Evolutionary conservation across 2,888 invertebrate species (phyloP), one percentile per base, ranked within the genome.

Genomic region (Parthenolecanium corni): DNA sequence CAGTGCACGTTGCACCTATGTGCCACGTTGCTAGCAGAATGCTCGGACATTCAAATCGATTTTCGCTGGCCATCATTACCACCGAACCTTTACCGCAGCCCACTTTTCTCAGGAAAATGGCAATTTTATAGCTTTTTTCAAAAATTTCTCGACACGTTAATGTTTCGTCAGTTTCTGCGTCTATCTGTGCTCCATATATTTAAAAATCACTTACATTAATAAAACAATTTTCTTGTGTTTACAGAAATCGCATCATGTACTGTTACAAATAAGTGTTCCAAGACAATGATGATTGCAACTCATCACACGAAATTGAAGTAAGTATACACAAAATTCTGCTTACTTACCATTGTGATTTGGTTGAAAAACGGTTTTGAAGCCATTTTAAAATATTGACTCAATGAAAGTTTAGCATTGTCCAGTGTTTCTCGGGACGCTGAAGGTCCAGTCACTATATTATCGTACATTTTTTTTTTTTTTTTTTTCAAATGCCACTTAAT

Each of bases 131-230:
- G 49, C 49, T 49, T 20, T 49, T 18, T 68, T 79, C 78, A n/a
- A 83, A 71, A 66, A 84, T 76, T 56, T 78, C 70, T 52, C 70
- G 73, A 66, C 77, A 83, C 14, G 79, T 78, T 42, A 78, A 72
- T 66, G 76, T 73, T 69, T 80, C 76, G 20, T 76, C 80, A 2
- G 82, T 82, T 65, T 79, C 76, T 14, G 77, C 79, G 73, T 80
- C 80, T 65, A 83, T 73, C 83, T 83, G 68, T 38, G 70, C 31
- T 9, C 5, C 31, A 31, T 31, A 31, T 9, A 31, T 6, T 31
- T 31, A 4, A 31, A 9, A 6, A 31, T 31, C 9, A 4, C 5
- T 4, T 31, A 31, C 31, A 9, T 31, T 31, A 31, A 53, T 44
- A 66, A 16, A n/a, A n/a, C n/a, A 44, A 18, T 44, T 44, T 6